Evolutionary conservation across 2,113 vertebrate genomes (phyloP).

Genomic region (Pampusana beccarii): DNA sequence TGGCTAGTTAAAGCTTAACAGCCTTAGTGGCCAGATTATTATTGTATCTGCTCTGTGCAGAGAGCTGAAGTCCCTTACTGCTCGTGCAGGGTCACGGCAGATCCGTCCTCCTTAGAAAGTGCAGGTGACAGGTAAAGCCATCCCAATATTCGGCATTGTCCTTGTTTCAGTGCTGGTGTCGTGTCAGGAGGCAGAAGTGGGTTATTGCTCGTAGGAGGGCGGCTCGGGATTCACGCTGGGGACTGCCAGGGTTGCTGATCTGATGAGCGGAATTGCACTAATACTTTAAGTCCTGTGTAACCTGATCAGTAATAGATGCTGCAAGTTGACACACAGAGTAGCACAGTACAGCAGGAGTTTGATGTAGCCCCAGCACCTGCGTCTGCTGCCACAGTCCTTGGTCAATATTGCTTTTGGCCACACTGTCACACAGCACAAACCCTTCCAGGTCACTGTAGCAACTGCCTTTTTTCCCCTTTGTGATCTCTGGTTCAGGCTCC

Average conservation of each 20-base stretch:
- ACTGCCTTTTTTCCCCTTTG: not conserved
- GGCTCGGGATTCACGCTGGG: not conserved
- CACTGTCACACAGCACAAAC: not conserved
- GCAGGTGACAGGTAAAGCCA: not conserved
- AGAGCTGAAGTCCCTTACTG: not conserved
- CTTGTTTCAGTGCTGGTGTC: accelerated
- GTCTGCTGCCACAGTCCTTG: not conserved
- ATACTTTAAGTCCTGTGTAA: not conserved
- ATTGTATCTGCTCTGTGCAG: accelerated
- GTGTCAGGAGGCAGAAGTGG: not conserved
- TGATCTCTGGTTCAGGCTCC: not conserved
- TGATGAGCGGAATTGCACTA: not conserved
- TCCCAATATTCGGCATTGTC: accelerated
- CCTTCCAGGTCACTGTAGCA: not conserved
- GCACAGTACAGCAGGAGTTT: not conserved
- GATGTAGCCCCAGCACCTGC: not conserved
- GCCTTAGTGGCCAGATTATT: not conserved
- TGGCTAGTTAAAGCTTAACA: not conserved
- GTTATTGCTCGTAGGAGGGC: not conserved
- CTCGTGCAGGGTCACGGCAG: not conserved
- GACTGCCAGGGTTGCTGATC: not conserved
- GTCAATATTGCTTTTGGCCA: not conserved
- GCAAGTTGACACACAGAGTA: too few species aligned
- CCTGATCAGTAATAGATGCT: not conserved
- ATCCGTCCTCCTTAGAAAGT: not conserved